These are phyloP conservation scores for Cherax quadricarinatus DNA, from an alignment of 1,140 invertebrate species.

Conservation along the genomic window DNA sequence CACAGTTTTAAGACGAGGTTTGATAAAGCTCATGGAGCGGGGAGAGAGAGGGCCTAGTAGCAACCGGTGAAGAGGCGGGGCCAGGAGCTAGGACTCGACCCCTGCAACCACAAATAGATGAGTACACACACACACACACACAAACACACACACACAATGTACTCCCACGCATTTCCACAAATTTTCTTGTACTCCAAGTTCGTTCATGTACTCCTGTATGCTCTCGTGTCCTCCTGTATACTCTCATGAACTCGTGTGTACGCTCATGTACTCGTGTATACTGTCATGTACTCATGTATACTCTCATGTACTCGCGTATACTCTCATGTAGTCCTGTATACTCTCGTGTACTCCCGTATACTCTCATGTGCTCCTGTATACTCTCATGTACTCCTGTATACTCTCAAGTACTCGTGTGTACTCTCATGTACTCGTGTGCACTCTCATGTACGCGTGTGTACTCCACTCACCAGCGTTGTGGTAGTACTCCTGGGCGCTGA, in stretches of 20 bases:
- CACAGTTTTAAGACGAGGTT: too few relatives aligned
- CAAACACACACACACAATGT: not conserved
- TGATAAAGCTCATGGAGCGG: too few relatives aligned
- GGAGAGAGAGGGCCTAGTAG: too few relatives aligned
- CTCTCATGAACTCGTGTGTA: not conserved
- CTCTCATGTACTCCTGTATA: not conserved
- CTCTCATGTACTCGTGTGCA: not conserved
- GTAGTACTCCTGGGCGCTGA: slow-evolving; percentile 48
- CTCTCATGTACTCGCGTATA: too few relatives aligned
- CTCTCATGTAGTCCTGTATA: not conserved
- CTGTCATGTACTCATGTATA: not conserved
- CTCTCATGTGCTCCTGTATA: too few relatives aligned
- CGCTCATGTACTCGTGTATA: not conserved
- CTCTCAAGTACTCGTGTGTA: not conserved
- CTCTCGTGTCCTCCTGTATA: not conserved
- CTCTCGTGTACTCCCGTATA: too few relatives aligned
- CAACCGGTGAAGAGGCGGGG: too few relatives aligned
- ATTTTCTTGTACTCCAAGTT: too few relatives aligned
- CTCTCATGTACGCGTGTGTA: not conserved
- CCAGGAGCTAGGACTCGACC: too few relatives aligned
- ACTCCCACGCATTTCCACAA: too few relatives aligned
- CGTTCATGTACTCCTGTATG: too few relatives aligned
- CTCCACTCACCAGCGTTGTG: slow-evolving; percentile 26
- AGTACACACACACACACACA: not conserved
- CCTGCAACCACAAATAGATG: too few relatives aligned